Evolutionary conservation across 1,140 invertebrate genomes (phyloP).

Genomic region (Megalopta genalis): DNA sequence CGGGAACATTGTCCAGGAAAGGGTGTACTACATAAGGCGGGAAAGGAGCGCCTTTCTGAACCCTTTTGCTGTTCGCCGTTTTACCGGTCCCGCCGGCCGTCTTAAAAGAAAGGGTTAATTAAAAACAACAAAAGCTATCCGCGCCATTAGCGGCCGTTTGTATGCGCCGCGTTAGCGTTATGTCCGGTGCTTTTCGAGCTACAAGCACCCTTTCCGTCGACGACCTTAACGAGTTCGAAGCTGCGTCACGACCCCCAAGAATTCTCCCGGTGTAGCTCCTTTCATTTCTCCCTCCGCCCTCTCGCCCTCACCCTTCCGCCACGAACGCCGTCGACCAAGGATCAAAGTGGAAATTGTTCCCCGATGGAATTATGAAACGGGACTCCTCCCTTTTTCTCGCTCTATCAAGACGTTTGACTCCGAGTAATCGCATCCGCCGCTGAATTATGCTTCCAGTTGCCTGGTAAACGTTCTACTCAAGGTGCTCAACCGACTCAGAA

Average conservation of each 20-base stretch:
- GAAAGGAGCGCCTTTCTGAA: constrained; percentile 44
- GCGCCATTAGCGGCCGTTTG: constrained; percentile 80
- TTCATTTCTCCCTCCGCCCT: constrained; percentile 1
- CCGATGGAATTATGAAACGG: constrained; percentile 22
- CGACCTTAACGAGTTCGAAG: constrained; percentile 67
- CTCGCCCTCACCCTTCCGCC: background rate
- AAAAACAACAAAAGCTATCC: constrained; percentile 81
- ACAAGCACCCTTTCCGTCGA: constrained; percentile 29
- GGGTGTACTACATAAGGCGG: constrained; percentile 36
- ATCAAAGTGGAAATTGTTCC: constrained; percentile 43
- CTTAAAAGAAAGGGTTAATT: constrained; percentile 81
- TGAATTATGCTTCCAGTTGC: background rate
- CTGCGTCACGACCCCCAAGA: constrained; percentile 25
- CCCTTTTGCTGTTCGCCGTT: constrained; percentile 58
- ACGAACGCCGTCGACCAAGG: background rate
- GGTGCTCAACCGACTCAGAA: too few relatives aligned
- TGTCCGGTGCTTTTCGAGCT: constrained; percentile 63
- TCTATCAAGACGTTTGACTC: background rate
- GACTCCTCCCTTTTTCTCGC: background rate
- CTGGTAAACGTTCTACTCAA: background rate
- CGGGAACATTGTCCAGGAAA: background rate
- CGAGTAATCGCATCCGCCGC: constrained; percentile 5
- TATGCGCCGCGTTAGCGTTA: constrained; percentile 78
- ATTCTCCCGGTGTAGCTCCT: constrained; percentile 15
- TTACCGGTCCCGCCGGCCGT: constrained; percentile 72